A percentile compares a stretch with the other conserved stretches of the same genome.
phyloP scores from a whole-genome alignment of 30 jellyfish, hydroid and myxozoan genomes.

The Pseudorhiza aurosa region DNA sequence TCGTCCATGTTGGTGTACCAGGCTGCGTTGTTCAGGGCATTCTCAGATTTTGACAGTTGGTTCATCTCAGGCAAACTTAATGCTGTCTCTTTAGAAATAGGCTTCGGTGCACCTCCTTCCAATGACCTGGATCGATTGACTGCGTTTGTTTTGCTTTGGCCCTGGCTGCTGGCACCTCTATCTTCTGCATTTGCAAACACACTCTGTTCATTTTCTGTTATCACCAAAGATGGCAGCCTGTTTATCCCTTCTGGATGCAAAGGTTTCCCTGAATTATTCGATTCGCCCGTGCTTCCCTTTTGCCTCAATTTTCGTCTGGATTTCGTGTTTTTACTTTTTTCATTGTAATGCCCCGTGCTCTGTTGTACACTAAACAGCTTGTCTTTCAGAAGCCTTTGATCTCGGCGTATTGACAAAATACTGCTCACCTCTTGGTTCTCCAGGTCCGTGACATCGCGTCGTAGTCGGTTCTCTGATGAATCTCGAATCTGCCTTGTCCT shows the following conservation, averaged over 20 bases:
- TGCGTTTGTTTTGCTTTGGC: neutral
- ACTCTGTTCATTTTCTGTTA: neutral
- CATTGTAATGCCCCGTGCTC: conserved; percentile 44
- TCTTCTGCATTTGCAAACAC: neutral
- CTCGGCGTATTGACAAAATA: conserved; percentile 26
- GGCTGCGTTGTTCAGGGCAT: conserved; percentile 14
- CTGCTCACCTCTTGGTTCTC: conserved; percentile 61
- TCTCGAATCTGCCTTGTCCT: conserved; percentile 40
- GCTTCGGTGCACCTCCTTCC: neutral
- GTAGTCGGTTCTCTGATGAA: conserved; percentile 20
- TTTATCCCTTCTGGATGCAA: neutral
- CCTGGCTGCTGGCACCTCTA: neutral
- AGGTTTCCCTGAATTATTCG: neutral
- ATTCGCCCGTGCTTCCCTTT: neutral
- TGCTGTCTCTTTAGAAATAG: neutral
- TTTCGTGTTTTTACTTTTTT: neutral
- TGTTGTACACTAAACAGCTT: conserved; percentile 28
- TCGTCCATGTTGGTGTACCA: conserved; percentile 63
- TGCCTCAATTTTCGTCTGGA: neutral
- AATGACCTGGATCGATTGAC: neutral
- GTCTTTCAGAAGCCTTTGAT: conserved; percentile 40
- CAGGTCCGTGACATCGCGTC: conserved; percentile 11
- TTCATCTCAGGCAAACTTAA: conserved; percentile 16
- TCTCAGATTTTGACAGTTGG: conserved; percentile 53
- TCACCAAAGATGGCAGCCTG: neutral